A percentile compares a stretch with the other conserved stretches of the same genome.
These are phyloP conservation scores for Burhinus oedicnemus DNA, from an alignment of 2,113 vertebrate species.

Conservation along the genomic window DNA sequence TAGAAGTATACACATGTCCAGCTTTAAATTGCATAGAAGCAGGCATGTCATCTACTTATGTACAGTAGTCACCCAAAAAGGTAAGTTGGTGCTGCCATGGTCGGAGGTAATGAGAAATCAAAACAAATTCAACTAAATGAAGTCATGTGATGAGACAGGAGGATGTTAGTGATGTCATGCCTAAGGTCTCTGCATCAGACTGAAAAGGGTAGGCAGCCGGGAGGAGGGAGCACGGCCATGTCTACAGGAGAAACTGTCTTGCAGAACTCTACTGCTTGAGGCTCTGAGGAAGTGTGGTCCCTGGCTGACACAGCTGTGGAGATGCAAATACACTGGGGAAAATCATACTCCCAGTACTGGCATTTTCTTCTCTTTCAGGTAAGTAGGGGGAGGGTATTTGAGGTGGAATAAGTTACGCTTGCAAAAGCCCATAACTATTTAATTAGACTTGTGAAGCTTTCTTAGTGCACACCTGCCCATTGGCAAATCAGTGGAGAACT, in stretches of 20 bases:
- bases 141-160: not conserved
- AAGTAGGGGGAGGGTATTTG: not conserved
- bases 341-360: not conserved
- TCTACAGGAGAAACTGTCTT: not conserved
- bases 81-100: not conserved
- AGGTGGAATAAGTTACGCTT: not conserved
- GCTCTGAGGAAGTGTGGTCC: not conserved
- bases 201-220: not conserved
- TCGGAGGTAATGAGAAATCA: not conserved
- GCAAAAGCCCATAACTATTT: not conserved
- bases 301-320: not conserved
- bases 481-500: not conserved
- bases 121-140: not conserved
- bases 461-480: not conserved
- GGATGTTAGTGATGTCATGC: not conserved
- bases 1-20: constrained; percentile 47
- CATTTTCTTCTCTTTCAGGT: not conserved
- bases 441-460: not conserved
- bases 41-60: not conserved
- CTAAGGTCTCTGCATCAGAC: not conserved
- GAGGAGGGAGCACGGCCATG: not conserved
- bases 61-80: not conserved
- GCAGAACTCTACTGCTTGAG: not conserved
- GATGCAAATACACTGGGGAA: not conserved
- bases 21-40: constrained; percentile 75